Conservation (phyloP, 2,888 invertebrate genomes). For the Drosophila acutilabella region DNA sequence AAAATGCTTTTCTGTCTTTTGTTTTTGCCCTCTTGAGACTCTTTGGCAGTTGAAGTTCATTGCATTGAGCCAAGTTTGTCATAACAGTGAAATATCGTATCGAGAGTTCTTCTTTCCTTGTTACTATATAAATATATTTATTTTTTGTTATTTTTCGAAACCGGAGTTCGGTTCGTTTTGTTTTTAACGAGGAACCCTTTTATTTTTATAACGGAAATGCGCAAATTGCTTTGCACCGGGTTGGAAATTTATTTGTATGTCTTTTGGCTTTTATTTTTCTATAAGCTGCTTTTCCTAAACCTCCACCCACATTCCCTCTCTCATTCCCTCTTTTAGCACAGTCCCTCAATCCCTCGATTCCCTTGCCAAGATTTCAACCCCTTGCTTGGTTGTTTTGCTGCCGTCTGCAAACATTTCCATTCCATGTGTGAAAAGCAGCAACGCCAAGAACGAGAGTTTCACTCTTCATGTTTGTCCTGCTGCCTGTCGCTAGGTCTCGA, state of each 20-base stretch:
- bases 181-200: constrained; percentile 79
- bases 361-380: constrained; percentile 6
- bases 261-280: constrained; percentile 71
- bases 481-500: constrained; percentile 33
- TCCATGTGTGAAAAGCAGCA: constrained; percentile 73
- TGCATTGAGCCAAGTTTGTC: constrained; percentile 67
- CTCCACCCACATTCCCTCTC: constrained; percentile 13
- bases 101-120: constrained; percentile 39
- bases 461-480: constrained; percentile 44
- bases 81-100: constrained; percentile 63
- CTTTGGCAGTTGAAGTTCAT: constrained; percentile 43
- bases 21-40: constrained; percentile 7
- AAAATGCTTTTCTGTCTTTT: neutral
- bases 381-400: constrained; percentile 67
- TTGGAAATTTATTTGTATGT: constrained; percentile 74
- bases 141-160: constrained; percentile 10
- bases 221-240: constrained; percentile 80
- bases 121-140: constrained; percentile 6
- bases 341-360: neutral
- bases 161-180: constrained; percentile 56
- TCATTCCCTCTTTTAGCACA: neutral
- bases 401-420: constrained; percentile 80
- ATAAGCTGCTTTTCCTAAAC: constrained; percentile 72
- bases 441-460: constrained; percentile 36
- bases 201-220: constrained; percentile 77